These are phyloP conservation scores for Athetis lepigone DNA, from an alignment of 2,888 invertebrate genomes.

Conservation along the genomic window DNA sequence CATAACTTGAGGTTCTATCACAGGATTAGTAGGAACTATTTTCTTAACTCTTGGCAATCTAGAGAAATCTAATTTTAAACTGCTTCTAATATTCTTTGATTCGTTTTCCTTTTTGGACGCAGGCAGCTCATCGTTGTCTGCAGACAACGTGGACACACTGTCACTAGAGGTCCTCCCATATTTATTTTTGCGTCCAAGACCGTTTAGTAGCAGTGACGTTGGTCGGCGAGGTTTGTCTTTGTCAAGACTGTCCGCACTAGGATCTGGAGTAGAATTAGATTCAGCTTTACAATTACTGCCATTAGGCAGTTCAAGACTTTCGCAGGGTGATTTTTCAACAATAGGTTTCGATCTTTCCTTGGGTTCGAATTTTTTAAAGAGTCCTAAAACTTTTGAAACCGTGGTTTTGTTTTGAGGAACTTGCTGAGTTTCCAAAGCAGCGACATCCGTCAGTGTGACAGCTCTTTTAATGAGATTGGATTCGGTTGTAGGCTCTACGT, in stretches of 20 bases:
- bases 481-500: conserved; percentile 89
- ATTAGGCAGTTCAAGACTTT: conserved; percentile 65
- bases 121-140: conserved; percentile 73
- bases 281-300: conserved; percentile 67
- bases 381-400: conserved; percentile 94
- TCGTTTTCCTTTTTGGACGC: conserved; percentile 79
- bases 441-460: conserved; percentile 93
- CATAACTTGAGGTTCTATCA: conserved; percentile 89
- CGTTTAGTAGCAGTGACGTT: conserved; percentile 88
- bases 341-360: conserved; percentile 84
- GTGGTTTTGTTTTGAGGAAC: conserved; percentile 91
- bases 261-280: conserved; percentile 61
- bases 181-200: conserved; percentile 88
- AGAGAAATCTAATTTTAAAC: conserved; percentile 92
- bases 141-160: conserved; percentile 71
- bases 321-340: conserved; percentile 74
- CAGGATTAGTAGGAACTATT: conserved; percentile 90
- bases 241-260: conserved; percentile 68
- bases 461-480: conserved; percentile 93
- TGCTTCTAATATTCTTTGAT: conserved; percentile 82
- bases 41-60: conserved; percentile 91
- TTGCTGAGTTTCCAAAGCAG: conserved; percentile 82
- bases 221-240: conserved; percentile 89
- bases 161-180: conserved; percentile 87
- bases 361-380: conserved; percentile 94